Percentiles rank a stretch among this genome's conserved stretches.
Conservation (phyloP, 2,113 vertebrate genomes). For the Ibidorhyncha struthersii region DNA sequence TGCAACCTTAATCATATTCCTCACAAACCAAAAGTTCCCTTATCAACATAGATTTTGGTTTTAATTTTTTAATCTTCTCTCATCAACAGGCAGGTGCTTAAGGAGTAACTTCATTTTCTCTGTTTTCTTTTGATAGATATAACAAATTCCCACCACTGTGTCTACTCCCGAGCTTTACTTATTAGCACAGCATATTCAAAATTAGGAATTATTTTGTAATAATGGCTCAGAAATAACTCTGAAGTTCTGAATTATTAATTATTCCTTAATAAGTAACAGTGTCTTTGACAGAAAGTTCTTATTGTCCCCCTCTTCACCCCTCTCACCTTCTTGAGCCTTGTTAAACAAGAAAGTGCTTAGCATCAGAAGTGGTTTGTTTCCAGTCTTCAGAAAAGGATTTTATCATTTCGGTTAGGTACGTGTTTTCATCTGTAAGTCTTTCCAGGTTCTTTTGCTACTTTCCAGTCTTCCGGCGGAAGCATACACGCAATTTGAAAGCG, state of each 20-base stretch:
- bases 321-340: background rate
- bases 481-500: background rate
- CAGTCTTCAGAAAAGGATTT: background rate
- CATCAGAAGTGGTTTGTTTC: background rate
- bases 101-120: background rate
- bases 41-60: background rate
- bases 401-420: background rate
- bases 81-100: background rate
- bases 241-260: background rate
- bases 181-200: background rate
- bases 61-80: background rate
- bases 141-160: background rate
- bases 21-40: background rate
- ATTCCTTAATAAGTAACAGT: background rate
- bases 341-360: background rate
- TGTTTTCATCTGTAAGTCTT: background rate
- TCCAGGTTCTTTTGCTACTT: background rate
- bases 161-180: background rate
- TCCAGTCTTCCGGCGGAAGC: background rate
- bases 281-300: background rate
- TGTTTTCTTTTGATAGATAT: background rate
- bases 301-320: fast-evolving
- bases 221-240: background rate
- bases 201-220: background rate
- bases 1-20: background rate